Percentiles rank a stretch among this genome's conserved stretches.
Evolutionary conservation across 2,113 vertebrate species (phyloP).

Genomic region (Eptatretus burgeri): DNA sequence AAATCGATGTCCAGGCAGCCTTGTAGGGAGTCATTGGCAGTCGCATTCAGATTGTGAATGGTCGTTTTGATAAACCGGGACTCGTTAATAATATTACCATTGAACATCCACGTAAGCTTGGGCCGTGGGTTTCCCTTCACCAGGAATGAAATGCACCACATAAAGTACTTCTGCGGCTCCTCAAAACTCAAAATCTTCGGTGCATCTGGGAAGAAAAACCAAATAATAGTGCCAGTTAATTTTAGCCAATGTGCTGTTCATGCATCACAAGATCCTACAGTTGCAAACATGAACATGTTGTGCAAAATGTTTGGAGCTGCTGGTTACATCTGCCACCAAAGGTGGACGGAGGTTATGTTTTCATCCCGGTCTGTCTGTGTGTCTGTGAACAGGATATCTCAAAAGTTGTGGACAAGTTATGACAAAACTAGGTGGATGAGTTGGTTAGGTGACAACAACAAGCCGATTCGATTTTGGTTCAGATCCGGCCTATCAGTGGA

Average conservation of each 20-base stretch:
- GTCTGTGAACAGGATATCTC: no score
- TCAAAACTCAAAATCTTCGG: constrained; percentile 66
- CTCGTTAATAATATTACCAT: constrained; percentile 30
- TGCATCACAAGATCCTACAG: background rate
- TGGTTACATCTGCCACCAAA: no score
- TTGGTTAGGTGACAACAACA: no score
- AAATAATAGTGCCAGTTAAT: constrained; percentile 10
- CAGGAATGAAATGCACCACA: constrained; percentile 97
- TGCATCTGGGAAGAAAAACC: constrained; percentile 32
- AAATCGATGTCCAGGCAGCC: constrained; percentile 81
- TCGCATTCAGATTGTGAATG: constrained; percentile 54
- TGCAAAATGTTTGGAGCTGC: no score
- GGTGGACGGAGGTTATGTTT: no score
- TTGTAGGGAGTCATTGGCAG: constrained; percentile 35
- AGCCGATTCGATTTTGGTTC: no score
- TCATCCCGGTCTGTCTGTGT: no score
- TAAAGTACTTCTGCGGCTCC: constrained; percentile 52
- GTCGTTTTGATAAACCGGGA: constrained; percentile 45
- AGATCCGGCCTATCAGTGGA: no score
- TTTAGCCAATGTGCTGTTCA: background rate
- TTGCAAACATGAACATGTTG: background rate
- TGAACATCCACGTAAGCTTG: constrained; percentile 34
- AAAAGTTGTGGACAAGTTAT: no score
- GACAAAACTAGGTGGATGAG: no score
- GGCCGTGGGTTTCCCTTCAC: constrained; percentile 61